Conservation (phyloP, 2,113 vertebrate species). For the Python bivittatus region DNA sequence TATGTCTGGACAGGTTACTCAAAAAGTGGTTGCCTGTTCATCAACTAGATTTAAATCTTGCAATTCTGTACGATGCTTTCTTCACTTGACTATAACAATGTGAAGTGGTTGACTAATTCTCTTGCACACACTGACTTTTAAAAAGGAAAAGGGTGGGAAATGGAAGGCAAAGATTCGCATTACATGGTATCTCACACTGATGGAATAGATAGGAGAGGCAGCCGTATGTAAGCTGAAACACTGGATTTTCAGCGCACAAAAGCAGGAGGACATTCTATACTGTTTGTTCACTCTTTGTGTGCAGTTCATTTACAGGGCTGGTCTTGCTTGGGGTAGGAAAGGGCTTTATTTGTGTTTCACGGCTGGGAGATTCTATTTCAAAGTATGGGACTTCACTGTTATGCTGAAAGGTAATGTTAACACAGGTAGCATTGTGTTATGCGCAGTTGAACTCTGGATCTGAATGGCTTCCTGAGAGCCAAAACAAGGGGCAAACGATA, state of each 20-base stretch:
- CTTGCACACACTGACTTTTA: constrained; percentile 55
- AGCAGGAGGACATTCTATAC: constrained; percentile 71
- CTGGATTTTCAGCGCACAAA: constrained; percentile 73
- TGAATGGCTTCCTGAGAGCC: neutral
- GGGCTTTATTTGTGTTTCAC: constrained; percentile 65
- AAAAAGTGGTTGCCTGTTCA: constrained; percentile 57
- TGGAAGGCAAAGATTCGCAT: constrained; percentile 58
- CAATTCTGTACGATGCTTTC: constrained; percentile 40
- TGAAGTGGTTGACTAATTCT: constrained; percentile 62
- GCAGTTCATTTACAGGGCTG: constrained; percentile 50
- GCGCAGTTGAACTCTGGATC: neutral
- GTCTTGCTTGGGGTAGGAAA: constrained; percentile 50
- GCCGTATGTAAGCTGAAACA: constrained; percentile 71
- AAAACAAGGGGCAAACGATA: neutral
- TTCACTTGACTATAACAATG: constrained; percentile 52
- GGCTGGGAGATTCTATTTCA: constrained; percentile 48
- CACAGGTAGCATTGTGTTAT: neutral
- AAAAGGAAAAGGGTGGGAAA: constrained; percentile 51
- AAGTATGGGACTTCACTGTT: constrained; percentile 13
- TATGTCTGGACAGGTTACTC: constrained; percentile 63
- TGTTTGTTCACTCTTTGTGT: constrained; percentile 69
- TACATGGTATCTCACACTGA: constrained; percentile 68
- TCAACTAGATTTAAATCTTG: constrained; percentile 63
- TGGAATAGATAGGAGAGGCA: constrained; percentile 69
- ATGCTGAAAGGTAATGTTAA: neutral